Evolutionary conservation across 2,888 invertebrate species (phyloP).

Genomic region (Microplitis deprimator): DNA sequence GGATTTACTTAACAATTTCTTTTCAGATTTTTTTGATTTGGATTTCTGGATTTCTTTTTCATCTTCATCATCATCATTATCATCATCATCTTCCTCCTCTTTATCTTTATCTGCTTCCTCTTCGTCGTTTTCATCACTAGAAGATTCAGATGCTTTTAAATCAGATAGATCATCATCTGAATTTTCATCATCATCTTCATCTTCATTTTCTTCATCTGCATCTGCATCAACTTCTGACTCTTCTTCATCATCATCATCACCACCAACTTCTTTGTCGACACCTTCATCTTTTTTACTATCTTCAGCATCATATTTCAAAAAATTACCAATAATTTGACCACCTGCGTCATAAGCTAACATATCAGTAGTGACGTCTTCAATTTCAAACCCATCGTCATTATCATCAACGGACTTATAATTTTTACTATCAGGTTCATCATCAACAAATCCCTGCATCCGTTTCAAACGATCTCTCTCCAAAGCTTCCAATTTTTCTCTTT

Average conservation of each 20-base stretch:
- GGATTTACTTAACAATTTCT: neutral
- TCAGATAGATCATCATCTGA: constrained; percentile 54
- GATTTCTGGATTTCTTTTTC: neutral
- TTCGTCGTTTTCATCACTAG: constrained; percentile 51
- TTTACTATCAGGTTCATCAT: constrained; percentile 60
- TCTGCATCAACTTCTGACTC: neutral
- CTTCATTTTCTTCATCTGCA: constrained; percentile 38
- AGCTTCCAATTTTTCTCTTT: constrained; percentile 82
- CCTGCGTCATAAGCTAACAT: constrained; percentile 74
- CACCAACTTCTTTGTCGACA: constrained; percentile 49
- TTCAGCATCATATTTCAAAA: constrained; percentile 47
- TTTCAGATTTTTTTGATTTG: neutral
- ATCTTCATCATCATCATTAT: neutral
- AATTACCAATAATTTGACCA: constrained; percentile 66
- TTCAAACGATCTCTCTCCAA: constrained; percentile 84
- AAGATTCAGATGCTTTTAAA: constrained; percentile 50
- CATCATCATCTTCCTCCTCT: neutral
- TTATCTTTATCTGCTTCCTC: constrained; percentile 33
- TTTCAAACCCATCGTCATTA: constrained; percentile 85
- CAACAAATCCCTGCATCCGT: constrained; percentile 82
- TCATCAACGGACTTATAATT: constrained; percentile 89
- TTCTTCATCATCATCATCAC: constrained; percentile 45
- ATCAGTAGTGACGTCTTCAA: constrained; percentile 74
- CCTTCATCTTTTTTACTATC: constrained; percentile 62
- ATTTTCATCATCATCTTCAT: constrained; percentile 48